Evolutionary conservation across 2,797 vertebrate species (phyloP).

Genomic region (Ctenopoma kingsleyae): DNA sequence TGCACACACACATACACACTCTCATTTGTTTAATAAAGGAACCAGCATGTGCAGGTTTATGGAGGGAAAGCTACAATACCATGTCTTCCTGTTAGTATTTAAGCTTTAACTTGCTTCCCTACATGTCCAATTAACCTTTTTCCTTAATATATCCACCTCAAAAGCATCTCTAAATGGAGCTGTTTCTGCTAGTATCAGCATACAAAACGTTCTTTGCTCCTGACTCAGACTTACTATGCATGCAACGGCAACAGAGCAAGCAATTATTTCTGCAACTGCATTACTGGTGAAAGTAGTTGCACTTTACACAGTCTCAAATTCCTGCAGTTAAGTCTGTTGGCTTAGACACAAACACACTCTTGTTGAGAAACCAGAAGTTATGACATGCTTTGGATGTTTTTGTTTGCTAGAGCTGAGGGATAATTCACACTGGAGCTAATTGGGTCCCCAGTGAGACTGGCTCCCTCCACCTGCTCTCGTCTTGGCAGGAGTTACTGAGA

Average conservation of each 20-base stretch:
- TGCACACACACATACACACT: constrained; percentile 28
- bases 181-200: neutral
- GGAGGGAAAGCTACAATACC: constrained; percentile 58
- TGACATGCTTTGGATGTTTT: constrained; percentile 35
- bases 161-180: neutral
- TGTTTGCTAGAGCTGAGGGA: constrained; percentile 19
- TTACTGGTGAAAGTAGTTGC: constrained; percentile 25
- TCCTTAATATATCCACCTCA: neutral
- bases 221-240: constrained; percentile 2
- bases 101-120: neutral
- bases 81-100: neutral
- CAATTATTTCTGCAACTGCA: constrained; percentile 33
- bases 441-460: constrained; percentile 22
- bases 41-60: constrained; percentile 32
- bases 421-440: constrained; percentile 44
- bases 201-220: neutral
- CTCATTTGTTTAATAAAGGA: constrained; percentile 58
- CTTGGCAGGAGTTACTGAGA: constrained; percentile 45
- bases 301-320: constrained; percentile 50
- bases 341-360: constrained; percentile 48
- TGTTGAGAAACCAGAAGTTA: constrained; percentile 4
- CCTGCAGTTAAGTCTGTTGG: constrained; percentile 58
- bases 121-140: neutral
- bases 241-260: constrained; percentile 27
- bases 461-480: constrained; percentile 60